Percentiles rank a stretch among this genome's conserved stretches.
Evolutionary conservation across 2,797 vertebrate species (phyloP).

Genomic region (Distichodus sexfasciatus): DNA sequence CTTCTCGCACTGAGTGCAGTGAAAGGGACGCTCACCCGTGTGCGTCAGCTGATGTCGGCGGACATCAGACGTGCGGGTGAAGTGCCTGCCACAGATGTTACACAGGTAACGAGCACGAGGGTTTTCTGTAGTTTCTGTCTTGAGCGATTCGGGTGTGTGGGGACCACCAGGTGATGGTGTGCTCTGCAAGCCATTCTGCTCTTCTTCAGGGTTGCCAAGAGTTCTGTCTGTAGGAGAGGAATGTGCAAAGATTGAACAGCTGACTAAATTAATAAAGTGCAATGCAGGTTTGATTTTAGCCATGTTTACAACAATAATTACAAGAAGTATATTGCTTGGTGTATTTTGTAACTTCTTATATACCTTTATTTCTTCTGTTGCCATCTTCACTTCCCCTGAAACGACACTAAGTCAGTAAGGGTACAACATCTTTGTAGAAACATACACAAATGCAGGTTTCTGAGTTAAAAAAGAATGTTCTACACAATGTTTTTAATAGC

Average conservation of each 20-base stretch:
- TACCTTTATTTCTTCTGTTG: background rate
- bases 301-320: background rate
- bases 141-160: constrained; percentile 33
- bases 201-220: background rate
- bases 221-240: background rate
- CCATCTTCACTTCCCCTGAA: constrained; percentile 16
- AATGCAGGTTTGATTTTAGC: background rate
- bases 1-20: constrained; percentile 70
- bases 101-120: constrained; percentile 53
- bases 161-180: background rate
- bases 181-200: background rate
- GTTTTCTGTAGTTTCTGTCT: background rate
- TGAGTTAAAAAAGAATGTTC: no score
- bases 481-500: no score
- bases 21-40: constrained; percentile 75
- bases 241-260: background rate
- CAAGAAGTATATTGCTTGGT: background rate
- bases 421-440: no score
- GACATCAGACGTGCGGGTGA: constrained; percentile 73
- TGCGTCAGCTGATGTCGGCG: constrained; percentile 76
- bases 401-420: no score
- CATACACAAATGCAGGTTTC: no score
- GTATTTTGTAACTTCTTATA: background rate
- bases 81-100: constrained; percentile 67
- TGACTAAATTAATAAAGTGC: background rate